Base-by-base conservation (phyloP, 2,888 invertebrate genomes). In the Mycalesis mineus region DNA sequence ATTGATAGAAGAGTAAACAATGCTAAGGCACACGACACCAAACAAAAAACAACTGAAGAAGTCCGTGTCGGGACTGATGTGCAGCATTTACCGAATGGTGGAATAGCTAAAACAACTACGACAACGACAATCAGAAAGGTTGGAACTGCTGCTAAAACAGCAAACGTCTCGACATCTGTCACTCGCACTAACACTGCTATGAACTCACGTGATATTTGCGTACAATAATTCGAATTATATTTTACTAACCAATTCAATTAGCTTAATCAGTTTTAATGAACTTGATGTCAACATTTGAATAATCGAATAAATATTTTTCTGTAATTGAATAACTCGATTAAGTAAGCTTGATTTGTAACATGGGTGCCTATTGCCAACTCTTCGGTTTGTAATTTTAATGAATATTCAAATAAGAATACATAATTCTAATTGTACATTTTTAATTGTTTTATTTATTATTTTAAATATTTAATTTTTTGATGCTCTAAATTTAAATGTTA, bases 131-230 rank as follows among this genome's bases (percentile, higher is more conserved):
- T 86, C 17, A 76, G 71, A 42, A 88, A 83, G 69, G 73, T 87
- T 6, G 89, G 88, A 2, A 82, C 84, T 0, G 74, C 84, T 7
- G 84, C 86, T 6, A 84, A 69, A 65, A 83, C 80, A 13, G 88
- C 84, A 4, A 86, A 84, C 58, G 73, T 80, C 45, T 72, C 81
- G 5, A 80, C 80, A 0, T 72, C 77, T 0, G 82, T 84, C 28
- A 81, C 79, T 33, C 79, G 84, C 15, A 85, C 83, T 17, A 77
- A 88, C 9, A 83, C 86, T 15, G 80, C 81, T 11, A 78, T 83
- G 52, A 86, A 85, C 5, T 83, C 88, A 49, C 82, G 88, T 15
- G 88, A 88, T 59, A 68, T 89, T 55, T 88, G 86, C n/a, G 77
- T 82, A 31, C 87, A 89, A 63, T 88, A 79, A 79, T 62, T 39